Evolutionary conservation across 2,797 vertebrate species (phyloP).

Genomic region (Helicolenus hilgendorfi): DNA sequence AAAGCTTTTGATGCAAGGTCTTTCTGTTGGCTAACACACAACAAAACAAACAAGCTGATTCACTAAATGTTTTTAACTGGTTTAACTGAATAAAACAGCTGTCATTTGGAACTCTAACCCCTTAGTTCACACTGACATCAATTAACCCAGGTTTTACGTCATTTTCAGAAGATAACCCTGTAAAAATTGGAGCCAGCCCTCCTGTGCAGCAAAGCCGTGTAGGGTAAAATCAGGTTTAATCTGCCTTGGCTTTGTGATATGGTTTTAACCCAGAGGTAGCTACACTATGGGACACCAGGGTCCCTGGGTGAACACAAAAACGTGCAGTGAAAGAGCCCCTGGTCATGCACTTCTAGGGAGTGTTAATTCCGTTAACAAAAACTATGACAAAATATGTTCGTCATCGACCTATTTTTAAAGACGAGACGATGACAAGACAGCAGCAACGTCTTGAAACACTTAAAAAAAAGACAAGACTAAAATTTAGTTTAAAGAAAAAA

Average conservation of each 20-base stretch:
- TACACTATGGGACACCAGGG: neutral
- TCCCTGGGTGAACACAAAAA: no score
- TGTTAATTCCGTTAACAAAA: no score
- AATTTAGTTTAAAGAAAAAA: no score
- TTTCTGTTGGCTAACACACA: neutral
- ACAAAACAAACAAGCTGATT: neutral
- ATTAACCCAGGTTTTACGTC: conserved; percentile 47
- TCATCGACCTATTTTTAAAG: no score
- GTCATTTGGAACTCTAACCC: conserved; percentile 11
- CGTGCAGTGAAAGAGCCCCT: no score
- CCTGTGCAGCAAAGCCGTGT: no score
- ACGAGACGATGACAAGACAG: no score
- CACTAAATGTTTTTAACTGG: neutral
- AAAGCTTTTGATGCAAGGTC: neutral
- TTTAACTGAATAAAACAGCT: conserved; percentile 34
- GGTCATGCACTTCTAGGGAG: no score
- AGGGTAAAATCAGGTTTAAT: conserved; percentile 19
- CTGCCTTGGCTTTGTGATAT: neutral
- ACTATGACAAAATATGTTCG: no score
- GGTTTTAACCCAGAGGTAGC: conserved; percentile 9
- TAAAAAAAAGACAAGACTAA: no score
- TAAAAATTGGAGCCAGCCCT: conserved; percentile 13
- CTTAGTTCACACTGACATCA: conserved; percentile 18
- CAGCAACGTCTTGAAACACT: no score
- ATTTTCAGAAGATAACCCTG: conserved; percentile 46